Percentiles rank a stretch among this genome's conserved stretches.
Evolutionary conservation across 1,140 invertebrate genomes (phyloP).

Genomic region (Centruroides vittatus): DNA sequence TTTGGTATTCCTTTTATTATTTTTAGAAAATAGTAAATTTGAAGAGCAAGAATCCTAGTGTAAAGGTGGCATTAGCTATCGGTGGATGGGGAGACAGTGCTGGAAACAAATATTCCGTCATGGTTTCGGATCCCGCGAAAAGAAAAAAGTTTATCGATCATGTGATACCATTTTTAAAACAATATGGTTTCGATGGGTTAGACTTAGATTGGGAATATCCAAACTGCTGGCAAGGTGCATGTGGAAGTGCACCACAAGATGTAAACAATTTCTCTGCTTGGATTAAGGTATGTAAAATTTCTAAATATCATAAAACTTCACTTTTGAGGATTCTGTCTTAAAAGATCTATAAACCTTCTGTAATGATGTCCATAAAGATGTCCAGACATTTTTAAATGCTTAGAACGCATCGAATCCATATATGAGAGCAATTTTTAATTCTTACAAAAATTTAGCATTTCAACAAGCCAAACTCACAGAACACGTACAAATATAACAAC

Average conservation of each 20-base stretch:
- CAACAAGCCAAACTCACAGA: too few relatives aligned
- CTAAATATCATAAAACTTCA: too few relatives aligned
- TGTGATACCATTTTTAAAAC: slow-evolving; percentile 77
- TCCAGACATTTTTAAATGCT: too few relatives aligned
- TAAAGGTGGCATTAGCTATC: slow-evolving; percentile 80
- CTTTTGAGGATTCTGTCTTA: neutral
- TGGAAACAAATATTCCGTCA: slow-evolving; percentile 40
- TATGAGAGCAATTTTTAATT: too few relatives aligned
- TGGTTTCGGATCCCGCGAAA: slow-evolving; percentile 44
- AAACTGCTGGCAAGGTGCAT: slow-evolving; percentile 54
- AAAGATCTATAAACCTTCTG: too few relatives aligned
- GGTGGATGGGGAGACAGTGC: slow-evolving; percentile 77
- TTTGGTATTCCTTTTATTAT: neutral
- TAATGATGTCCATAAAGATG: too few relatives aligned
- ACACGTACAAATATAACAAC: too few relatives aligned
- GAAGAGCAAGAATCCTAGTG: slow-evolving; percentile 72
- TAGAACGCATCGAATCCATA: too few relatives aligned
- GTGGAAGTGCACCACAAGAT: neutral
- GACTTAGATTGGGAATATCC: slow-evolving; percentile 97
- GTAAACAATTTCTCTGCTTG: neutral
- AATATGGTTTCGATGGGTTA: slow-evolving; percentile 85
- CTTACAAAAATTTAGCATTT: too few relatives aligned
- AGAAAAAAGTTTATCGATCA: slow-evolving; percentile 80
- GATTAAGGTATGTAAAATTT: neutral
- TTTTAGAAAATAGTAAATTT: slow-evolving; percentile 35